Evolutionary conservation across 2,797 vertebrate genomes (phyloP).

Genomic region (Tolypeutes matacus): DNA sequence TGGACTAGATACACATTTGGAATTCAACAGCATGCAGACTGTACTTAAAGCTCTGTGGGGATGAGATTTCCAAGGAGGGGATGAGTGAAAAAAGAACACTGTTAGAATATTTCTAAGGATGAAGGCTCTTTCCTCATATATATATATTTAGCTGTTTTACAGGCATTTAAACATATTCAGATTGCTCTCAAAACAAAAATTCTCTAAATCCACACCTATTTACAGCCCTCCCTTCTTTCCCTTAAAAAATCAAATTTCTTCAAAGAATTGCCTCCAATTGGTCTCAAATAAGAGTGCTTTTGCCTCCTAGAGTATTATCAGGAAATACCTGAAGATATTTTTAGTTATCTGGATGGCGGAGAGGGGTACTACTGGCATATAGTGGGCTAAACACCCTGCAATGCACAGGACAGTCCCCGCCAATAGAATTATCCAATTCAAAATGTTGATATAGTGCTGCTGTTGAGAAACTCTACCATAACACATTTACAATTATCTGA

Average conservation of each 20-base stretch:
- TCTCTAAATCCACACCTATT: not conserved
- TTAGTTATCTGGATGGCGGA: not conserved
- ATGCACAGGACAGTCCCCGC: not conserved
- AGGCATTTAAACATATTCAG: not conserved
- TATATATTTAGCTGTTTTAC: not conserved
- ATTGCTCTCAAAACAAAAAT: not conserved
- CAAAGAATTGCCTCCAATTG: not conserved
- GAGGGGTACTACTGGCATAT: not conserved
- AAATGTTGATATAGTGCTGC: not conserved
- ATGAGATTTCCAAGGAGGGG: not conserved
- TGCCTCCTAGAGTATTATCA: not conserved
- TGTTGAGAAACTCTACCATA: not conserved
- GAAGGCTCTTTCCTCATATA: not conserved
- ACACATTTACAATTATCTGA: constrained; percentile 10
- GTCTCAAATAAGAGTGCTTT: not conserved
- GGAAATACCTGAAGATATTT: not conserved
- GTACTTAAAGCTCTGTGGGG: not conserved
- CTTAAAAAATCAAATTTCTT: not conserved
- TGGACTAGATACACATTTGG: not conserved
- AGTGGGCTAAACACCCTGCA: not conserved
- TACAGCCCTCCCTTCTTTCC: not conserved
- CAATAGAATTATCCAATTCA: not conserved
- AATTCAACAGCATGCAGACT: not conserved
- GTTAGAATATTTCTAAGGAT: constrained; percentile 7
- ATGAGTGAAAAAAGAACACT: not conserved